phyloP scores from a whole-genome alignment of 2,888 invertebrate genomes.

The Brachyptera putata region DNA sequence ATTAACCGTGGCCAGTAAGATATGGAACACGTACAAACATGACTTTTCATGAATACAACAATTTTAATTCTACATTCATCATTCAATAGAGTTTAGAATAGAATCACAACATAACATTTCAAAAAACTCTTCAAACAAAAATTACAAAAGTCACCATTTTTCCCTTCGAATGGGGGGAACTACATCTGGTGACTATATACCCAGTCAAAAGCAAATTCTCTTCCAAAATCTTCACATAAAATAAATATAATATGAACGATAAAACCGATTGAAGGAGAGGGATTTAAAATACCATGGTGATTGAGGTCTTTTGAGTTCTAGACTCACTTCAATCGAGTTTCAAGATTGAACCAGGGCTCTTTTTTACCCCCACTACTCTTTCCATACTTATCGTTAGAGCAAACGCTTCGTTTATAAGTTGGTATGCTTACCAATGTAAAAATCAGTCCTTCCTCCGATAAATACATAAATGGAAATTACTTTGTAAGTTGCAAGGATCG shows the following conservation, averaged over 20 bases:
- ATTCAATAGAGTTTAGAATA: too few species aligned
- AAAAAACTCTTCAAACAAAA: too few species aligned
- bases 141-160: too few species aligned
- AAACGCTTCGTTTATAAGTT: constrained; percentile 11
- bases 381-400: constrained; percentile 18
- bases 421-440: constrained; percentile 26
- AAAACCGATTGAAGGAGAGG: background rate
- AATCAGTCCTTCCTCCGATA: constrained; percentile 29
- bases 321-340: constrained; percentile 14
- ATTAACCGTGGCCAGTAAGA: too few species aligned
- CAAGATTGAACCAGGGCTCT: background rate
- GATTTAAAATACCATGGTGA: background rate
- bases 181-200: too few species aligned
- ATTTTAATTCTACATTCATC: too few species aligned
- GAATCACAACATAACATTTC: too few species aligned
- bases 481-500: constrained; percentile 25
- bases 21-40: too few species aligned
- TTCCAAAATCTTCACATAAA: background rate
- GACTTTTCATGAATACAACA: too few species aligned
- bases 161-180: too few species aligned
- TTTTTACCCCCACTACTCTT: constrained; percentile 7
- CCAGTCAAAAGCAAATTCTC: too few species aligned
- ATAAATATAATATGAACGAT: background rate
- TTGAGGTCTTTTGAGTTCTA: constrained; percentile 4
- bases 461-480: constrained; percentile 35